Conservation (phyloP, 2,888 invertebrate species). For the Drosophila robusta region DNA sequence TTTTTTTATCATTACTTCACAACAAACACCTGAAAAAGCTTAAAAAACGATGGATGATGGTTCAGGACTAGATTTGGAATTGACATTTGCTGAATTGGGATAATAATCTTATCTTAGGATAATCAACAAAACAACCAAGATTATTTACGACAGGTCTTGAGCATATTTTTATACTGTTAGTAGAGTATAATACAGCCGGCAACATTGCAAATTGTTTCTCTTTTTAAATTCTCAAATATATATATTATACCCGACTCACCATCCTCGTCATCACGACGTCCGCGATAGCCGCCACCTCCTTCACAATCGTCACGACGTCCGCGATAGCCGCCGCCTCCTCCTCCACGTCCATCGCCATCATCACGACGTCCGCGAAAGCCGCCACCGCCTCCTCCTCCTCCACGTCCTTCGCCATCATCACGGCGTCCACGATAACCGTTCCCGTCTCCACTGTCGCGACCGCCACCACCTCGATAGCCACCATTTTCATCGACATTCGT, state of each 20-base stretch:
- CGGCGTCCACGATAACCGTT: constrained; percentile 66
- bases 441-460: constrained; percentile 17
- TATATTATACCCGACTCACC: constrained; percentile 10
- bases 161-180: too few relatives aligned
- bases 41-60: too few relatives aligned
- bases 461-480: neutral
- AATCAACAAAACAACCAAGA: too few relatives aligned
- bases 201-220: too few relatives aligned
- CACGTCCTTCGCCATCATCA: constrained; percentile 1
- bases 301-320: constrained; percentile 15
- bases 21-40: too few relatives aligned
- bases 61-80: too few relatives aligned
- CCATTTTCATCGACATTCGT: neutral
- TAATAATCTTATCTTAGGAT: too few relatives aligned
- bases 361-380: constrained; percentile 25
- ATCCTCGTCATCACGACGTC: constrained; percentile 50
- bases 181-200: too few relatives aligned
- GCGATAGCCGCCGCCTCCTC: constrained; percentile 4
- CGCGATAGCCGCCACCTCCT: constrained; percentile 51
- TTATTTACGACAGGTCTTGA: too few relatives aligned
- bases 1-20: too few relatives aligned
- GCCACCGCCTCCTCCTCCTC: constrained; percentile 18
- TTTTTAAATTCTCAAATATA: too few relatives aligned
- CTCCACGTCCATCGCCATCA: constrained; percentile 4
- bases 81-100: too few relatives aligned